Evolutionary conservation across 2,113 vertebrate genomes (phyloP).

Genomic region (Irena cyanogastra): DNA sequence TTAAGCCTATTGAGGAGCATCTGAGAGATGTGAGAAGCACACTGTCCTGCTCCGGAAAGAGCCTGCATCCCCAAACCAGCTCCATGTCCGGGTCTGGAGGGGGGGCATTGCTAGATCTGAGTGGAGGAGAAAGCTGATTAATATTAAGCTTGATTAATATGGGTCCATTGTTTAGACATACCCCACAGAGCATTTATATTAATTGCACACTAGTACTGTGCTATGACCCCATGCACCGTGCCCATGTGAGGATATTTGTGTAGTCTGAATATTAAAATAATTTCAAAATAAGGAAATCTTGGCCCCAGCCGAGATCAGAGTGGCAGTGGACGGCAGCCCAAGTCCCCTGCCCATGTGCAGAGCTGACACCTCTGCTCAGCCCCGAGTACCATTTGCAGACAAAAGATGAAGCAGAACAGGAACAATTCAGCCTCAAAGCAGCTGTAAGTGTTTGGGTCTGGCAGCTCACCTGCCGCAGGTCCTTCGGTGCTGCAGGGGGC

Average conservation of each 20-base stretch:
- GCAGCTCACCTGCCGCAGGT: background rate
- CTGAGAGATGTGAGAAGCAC: background rate
- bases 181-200: background rate
- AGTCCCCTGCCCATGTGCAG: background rate
- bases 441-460: background rate
- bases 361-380: background rate
- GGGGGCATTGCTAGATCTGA: background rate
- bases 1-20: slow-evolving; percentile 11
- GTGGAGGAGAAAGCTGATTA: slow-evolving; percentile 28
- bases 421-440: background rate
- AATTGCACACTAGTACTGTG: background rate
- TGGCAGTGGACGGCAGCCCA: fast-evolving
- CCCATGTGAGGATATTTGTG: background rate
- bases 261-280: background rate
- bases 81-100: background rate
- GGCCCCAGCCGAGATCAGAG: background rate
- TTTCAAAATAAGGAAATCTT: background rate
- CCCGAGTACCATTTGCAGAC: fast-evolving
- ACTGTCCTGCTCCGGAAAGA: background rate
- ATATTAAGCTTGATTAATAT: slow-evolving; percentile 43
- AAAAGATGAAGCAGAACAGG: background rate
- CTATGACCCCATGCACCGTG: background rate
- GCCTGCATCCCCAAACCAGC: background rate
- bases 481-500: background rate
- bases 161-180: slow-evolving; percentile 13